Percentiles rank a stretch among this genome's conserved stretches.
Evolutionary conservation across 1,140 invertebrate species (phyloP).

Genomic region (Schlechtendalia chinensis): DNA sequence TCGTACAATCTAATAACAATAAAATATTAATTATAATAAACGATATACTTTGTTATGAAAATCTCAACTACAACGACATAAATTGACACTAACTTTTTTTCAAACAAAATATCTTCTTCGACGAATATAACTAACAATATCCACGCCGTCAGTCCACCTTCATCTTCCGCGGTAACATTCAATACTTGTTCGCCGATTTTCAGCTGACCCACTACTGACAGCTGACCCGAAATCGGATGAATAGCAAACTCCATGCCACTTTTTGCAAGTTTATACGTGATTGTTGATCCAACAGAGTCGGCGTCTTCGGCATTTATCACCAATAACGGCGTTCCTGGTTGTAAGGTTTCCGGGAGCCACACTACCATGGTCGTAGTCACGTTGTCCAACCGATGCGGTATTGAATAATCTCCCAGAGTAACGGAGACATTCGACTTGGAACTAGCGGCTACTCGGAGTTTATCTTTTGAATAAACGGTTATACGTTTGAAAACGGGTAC

Average conservation of each 20-base stretch:
- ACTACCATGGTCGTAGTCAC: neutral
- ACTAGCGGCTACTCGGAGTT: conserved; percentile 61
- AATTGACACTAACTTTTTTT: conserved; percentile 16
- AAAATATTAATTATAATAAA: too few species aligned
- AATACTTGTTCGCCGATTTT: conserved; percentile 56
- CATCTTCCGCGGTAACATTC: conserved; percentile 74
- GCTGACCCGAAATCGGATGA: conserved; percentile 69
- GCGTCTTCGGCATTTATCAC: conserved; percentile 7
- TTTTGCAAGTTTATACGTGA: conserved; percentile 7
- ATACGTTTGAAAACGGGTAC: conserved; percentile 69
- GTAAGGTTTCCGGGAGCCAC: conserved; percentile 19
- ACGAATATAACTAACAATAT: conserved; percentile 69
- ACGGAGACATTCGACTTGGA: conserved; percentile 37
- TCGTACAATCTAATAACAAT: conserved; percentile 64
- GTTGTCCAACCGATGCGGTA: conserved; percentile 41
- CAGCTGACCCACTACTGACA: conserved; percentile 71
- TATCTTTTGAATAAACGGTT: conserved; percentile 65
- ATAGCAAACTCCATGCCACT: conserved; percentile 62
- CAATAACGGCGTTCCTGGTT: conserved; percentile 17
- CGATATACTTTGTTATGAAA: neutral
- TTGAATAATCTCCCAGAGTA: conserved; percentile 52
- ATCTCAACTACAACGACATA: neutral
- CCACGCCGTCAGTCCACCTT: conserved; percentile 68
- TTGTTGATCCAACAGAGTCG: neutral
- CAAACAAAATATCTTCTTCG: conserved; percentile 61